Percentiles rank a stretch among this genome's conserved stretches.
Evolutionary conservation across 1,140 invertebrate genomes (phyloP).

Genomic region (Achatina immaculata): DNA sequence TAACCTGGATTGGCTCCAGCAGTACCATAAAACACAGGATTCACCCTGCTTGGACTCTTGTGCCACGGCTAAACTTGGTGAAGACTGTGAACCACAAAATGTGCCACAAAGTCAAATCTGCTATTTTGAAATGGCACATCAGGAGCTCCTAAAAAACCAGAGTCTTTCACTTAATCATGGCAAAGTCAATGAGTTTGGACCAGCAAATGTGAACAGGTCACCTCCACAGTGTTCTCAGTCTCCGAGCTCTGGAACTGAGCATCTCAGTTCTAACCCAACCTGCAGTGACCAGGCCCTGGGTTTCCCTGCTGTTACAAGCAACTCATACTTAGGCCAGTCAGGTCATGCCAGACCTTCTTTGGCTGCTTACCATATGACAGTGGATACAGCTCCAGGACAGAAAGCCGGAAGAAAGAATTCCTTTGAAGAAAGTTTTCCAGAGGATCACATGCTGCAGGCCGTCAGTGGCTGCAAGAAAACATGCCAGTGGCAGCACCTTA

Average conservation of each 20-base stretch:
- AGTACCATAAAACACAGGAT: background rate
- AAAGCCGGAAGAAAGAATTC: background rate
- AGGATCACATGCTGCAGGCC: background rate
- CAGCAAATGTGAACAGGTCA: background rate
- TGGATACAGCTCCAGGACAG: background rate
- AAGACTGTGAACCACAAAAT: background rate
- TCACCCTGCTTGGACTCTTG: no score
- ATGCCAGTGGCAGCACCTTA: background rate
- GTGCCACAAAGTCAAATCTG: background rate
- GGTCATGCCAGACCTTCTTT: background rate
- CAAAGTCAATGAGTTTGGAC: background rate
- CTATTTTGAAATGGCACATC: conserved; percentile 19
- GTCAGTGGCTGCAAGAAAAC: background rate
- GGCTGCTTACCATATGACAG: background rate
- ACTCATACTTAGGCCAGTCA: background rate
- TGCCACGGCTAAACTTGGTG: background rate
- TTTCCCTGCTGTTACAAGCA: background rate
- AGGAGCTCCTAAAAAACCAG: background rate
- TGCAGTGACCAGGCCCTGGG: background rate
- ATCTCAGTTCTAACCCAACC: background rate
- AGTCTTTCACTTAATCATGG: background rate
- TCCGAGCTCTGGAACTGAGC: background rate
- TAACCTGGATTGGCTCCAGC: background rate
- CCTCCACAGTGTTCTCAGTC: background rate
- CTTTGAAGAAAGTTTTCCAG: conserved; percentile 13